Base-by-base conservation (phyloP, 2,113 vertebrate species). In the Ictalurus furcatus region DNA sequence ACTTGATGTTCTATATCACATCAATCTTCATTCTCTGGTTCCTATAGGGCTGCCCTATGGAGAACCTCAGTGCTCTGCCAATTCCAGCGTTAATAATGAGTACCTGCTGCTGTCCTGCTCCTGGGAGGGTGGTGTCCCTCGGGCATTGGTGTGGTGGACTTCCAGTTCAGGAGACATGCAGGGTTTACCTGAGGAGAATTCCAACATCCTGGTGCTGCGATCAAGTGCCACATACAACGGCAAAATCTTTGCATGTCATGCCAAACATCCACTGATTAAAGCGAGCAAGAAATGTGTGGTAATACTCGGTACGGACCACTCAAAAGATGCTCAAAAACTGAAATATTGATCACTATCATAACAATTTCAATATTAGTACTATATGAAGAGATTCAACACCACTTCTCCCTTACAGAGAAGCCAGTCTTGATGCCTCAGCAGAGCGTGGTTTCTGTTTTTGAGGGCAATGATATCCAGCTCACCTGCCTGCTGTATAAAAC, bases 91-190 rank as follows among this genome's bases (percentile, higher is more conserved):
- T 59, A 94, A 93, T 14, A 95, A 94, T 28, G 93, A 96, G 83
- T 96, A 94, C n/a, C 91, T 98, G 93, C 95, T 95, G 95, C 91
- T 98, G 87, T 96, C 94, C 84, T 99, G 97, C 86, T 93, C 92
- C 56, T 98, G 97, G 97, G 94, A 94, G 1, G 96, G 97, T 9
- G 97, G 97, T 4, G 63, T 90, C 0, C 97, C 97, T 0, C 95
- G 88, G 0, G 95, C 95, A 28, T 80, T 93, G 28, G 94, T 97
- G 87, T 95, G 92, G 94, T 99, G 98, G 97, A 88, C 92, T 14
- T 96, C 96, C 0, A 87, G 92, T 0, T 89, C 84, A 6, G 95
- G 95, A 14, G 93, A 87, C 0, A 61, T 89, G 0, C 73, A 96
- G 89, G 95, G 96, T 0, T 89, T 91, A 0, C 93, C 93, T 0